Percentiles rank a stretch among this genome's conserved stretches.
Evolutionary conservation across 2,797 vertebrate genomes (phyloP).

Genomic region (Odontamblyopus rebecca): DNA sequence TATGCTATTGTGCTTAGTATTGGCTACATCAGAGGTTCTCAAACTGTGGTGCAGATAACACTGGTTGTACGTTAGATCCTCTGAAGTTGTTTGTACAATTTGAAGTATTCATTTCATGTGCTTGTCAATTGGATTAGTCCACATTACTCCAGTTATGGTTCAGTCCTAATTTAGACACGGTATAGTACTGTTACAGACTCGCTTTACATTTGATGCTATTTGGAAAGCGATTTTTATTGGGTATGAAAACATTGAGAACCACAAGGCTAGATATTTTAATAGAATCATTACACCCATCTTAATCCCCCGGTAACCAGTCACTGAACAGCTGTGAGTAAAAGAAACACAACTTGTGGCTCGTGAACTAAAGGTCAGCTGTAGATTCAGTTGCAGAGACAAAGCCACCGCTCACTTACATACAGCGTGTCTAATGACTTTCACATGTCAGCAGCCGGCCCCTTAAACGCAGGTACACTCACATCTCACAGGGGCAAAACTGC

Average conservation of each 20-base stretch:
- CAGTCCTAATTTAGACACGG: background rate
- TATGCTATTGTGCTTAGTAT: too few species aligned
- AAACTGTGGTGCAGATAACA: too few species aligned
- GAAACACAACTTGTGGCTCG: slow-evolving; percentile 1
- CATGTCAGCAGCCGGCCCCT: slow-evolving; percentile 3
- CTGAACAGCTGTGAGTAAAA: background rate
- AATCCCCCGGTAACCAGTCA: background rate
- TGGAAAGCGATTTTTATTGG: background rate
- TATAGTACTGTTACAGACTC: background rate
- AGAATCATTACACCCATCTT: background rate
- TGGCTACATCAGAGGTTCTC: too few species aligned
- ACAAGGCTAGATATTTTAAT: background rate
- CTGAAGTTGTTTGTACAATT: too few species aligned
- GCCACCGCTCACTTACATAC: background rate
- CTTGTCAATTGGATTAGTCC: background rate
- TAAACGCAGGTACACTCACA: slow-evolving; percentile 9
- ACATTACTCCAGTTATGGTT: background rate
- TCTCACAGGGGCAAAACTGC: background rate
- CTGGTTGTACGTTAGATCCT: too few species aligned
- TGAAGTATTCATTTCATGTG: background rate
- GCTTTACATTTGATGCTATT: background rate
- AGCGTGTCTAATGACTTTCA: slow-evolving; percentile 7
- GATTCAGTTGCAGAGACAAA: slow-evolving; percentile 3
- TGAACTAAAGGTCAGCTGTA: slow-evolving; percentile 21
- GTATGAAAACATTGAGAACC: background rate